These are phyloP conservation scores for Chaitophorus viminalis DNA, from an alignment of 2,888 invertebrate genomes.

Conservation along the genomic window DNA sequence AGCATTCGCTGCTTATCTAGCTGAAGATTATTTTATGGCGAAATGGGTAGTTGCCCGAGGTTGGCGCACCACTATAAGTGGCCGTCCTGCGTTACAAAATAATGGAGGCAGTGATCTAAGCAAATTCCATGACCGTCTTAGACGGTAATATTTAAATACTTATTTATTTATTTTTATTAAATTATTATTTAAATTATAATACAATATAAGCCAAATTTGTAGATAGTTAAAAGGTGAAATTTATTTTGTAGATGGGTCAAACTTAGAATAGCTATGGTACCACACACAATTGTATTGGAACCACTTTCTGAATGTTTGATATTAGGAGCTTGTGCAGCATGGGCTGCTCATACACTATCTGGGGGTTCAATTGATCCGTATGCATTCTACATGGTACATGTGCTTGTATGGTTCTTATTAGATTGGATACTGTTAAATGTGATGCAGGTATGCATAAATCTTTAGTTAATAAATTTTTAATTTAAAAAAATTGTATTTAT, in stretches of 20 bases:
- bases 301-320: constrained; percentile 96
- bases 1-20: constrained; percentile 91
- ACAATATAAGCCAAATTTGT: neutral
- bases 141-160: constrained; percentile 33
- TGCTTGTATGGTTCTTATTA: constrained; percentile 92
- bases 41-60: constrained; percentile 87
- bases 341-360: constrained; percentile 80
- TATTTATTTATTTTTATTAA: neutral
- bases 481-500: no score
- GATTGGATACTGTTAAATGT: constrained; percentile 93
- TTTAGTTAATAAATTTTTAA: neutral
- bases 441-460: constrained; percentile 74
- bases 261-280: constrained; percentile 94
- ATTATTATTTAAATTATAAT: neutral
- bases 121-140: constrained; percentile 62
- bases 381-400: constrained; percentile 91
- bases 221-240: neutral
- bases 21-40: constrained; percentile 98
- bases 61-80: constrained; percentile 89
- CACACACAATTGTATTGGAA: constrained; percentile 88
- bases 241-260: constrained; percentile 84
- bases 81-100: constrained; percentile 96
- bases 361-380: constrained; percentile 80
- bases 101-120: constrained; percentile 80
- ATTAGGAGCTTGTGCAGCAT: constrained; percentile 89